Evolutionary conservation across 2,888 invertebrate genomes (phyloP).

Genomic region (Xanthorhoe spadicearia): DNA sequence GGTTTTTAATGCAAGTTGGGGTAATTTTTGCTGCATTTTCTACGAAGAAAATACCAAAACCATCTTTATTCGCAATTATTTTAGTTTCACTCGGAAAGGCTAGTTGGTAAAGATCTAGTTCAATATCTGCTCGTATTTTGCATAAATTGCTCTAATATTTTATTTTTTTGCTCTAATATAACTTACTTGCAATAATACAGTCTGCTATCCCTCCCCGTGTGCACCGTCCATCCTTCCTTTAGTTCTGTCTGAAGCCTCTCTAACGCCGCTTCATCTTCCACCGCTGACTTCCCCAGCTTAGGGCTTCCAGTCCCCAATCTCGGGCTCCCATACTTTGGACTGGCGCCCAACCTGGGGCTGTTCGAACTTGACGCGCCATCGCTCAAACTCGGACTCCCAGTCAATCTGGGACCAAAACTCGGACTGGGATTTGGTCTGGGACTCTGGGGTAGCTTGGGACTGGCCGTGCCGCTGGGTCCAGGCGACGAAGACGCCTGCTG

Average conservation of each 20-base stretch:
- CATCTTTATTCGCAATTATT: not conserved
- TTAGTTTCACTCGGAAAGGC: not conserved
- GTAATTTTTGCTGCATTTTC: not conserved
- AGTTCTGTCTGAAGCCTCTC: slow-evolving; percentile 85
- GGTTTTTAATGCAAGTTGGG: not conserved
- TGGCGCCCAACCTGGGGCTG: slow-evolving; percentile 64
- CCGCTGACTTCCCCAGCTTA: slow-evolving; percentile 55
- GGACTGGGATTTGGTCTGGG: slow-evolving; percentile 67
- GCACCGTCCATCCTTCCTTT: slow-evolving; percentile 92
- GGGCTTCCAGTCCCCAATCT: slow-evolving; percentile 68
- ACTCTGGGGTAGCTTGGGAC: slow-evolving; percentile 70
- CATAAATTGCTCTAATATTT: not conserved
- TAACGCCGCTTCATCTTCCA: slow-evolving; percentile 77
- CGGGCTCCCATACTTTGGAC: slow-evolving; percentile 65
- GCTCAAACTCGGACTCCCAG: slow-evolving; percentile 67
- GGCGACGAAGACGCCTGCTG: slow-evolving; percentile 80
- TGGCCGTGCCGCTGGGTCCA: slow-evolving; percentile 81
- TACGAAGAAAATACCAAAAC: not conserved
- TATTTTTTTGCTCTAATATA: no score
- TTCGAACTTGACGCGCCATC: slow-evolving; percentile 67
- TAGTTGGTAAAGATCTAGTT: not conserved
- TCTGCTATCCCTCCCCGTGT: slow-evolving; percentile 90
- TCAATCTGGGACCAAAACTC: slow-evolving; percentile 56
- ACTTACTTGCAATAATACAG: slow-evolving; percentile 97
- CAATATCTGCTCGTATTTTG: not conserved